Evolutionary conservation across 2,113 vertebrate genomes (phyloP).

Genomic region (Austrofundulus limnaeus): DNA sequence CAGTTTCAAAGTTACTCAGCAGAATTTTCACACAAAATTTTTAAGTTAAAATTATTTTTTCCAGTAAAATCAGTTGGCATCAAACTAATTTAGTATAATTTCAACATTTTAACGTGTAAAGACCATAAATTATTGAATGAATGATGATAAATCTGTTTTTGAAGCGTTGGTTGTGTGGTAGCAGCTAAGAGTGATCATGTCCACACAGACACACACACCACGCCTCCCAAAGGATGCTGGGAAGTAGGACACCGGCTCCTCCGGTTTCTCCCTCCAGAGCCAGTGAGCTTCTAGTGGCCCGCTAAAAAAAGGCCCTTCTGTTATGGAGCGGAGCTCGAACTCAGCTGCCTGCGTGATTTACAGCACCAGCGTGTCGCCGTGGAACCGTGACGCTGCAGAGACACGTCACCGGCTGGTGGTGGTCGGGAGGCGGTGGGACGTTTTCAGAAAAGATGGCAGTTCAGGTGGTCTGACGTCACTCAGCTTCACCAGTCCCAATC

Average conservation of each 20-base stretch:
- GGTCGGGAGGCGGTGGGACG: background rate
- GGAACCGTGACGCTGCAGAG: slow-evolving; percentile 50
- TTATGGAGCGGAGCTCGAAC: slow-evolving; percentile 63
- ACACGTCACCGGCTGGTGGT: background rate
- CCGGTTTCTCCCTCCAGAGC: slow-evolving; percentile 66
- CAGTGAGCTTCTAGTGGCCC: slow-evolving; percentile 63
- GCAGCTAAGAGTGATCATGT: too few relatives aligned
- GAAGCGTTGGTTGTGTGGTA: too few relatives aligned
- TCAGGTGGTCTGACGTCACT: too few relatives aligned
- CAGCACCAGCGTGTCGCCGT: slow-evolving; percentile 16
- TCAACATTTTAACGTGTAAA: too few relatives aligned
- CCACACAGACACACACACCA: slow-evolving; percentile 24
- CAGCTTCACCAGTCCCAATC: too few relatives aligned
- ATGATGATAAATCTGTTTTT: too few relatives aligned
- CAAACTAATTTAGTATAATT: too few relatives aligned
- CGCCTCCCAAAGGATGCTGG: slow-evolving; percentile 63
- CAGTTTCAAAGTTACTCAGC: too few relatives aligned
- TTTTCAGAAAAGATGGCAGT: background rate
- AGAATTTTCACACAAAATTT: too few relatives aligned
- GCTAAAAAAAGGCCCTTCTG: slow-evolving; percentile 80
- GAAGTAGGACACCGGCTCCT: slow-evolving; percentile 77
- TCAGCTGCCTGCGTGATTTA: slow-evolving; percentile 41
- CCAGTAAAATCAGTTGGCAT: too few relatives aligned
- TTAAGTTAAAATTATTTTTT: too few relatives aligned
- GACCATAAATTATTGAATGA: too few relatives aligned